Evolutionary conservation across 2,113 vertebrate genomes (phyloP).

Genomic region (Cariama cristata): DNA sequence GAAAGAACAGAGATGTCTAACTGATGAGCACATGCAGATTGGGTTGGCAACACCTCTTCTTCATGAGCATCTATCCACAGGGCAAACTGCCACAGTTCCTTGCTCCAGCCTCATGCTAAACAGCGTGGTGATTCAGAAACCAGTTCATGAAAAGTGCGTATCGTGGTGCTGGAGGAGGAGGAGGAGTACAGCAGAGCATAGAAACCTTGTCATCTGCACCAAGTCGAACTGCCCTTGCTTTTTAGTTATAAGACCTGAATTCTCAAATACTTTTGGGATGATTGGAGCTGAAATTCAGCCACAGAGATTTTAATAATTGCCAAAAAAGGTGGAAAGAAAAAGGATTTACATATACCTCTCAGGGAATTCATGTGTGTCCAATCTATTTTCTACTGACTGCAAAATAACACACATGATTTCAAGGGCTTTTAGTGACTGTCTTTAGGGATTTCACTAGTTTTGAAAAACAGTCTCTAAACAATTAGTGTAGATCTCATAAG

Average conservation of each 20-base stretch:
- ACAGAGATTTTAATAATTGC: neutral
- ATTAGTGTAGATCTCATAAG: neutral
- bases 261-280: neutral
- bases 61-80: neutral
- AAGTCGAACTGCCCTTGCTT: neutral
- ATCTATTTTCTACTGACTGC: neutral
- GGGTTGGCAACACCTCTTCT: neutral
- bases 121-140: neutral
- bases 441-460: neutral
- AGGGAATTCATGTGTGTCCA: neutral
- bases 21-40: neutral
- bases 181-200: neutral
- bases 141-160: accelerated
- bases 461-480: neutral
- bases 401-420: neutral
- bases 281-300: neutral
- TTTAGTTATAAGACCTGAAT: neutral
- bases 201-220: neutral
- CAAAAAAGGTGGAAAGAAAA: neutral
- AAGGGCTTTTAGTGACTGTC: neutral
- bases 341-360: neutral
- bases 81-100: neutral
- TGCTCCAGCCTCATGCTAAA: accelerated
- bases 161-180: neutral
- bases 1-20: neutral